phyloP scores from a whole-genome alignment of 2,888 invertebrate genomes.

The Dione vanillae region DNA sequence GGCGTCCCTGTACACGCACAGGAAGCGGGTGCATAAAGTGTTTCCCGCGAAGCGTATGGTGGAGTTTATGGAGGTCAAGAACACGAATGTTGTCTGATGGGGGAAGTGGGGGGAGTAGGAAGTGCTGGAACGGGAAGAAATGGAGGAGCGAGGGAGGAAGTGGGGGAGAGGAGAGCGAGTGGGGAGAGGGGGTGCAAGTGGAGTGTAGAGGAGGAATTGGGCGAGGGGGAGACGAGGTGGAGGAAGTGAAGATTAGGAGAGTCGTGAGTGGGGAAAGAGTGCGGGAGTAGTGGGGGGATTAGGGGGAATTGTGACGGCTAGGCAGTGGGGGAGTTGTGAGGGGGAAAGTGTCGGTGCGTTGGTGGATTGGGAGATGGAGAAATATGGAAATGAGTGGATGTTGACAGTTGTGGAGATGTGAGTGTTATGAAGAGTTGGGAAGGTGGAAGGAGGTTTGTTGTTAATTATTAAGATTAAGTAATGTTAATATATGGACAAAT shows the following conservation, averaged over 20 bases:
- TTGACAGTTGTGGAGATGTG: not conserved
- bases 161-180: too few relatives aligned
- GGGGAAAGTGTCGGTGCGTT: too few relatives aligned
- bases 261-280: too few relatives aligned
- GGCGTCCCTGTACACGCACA: conserved; percentile 75
- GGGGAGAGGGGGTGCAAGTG: too few relatives aligned
- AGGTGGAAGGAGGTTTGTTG: not conserved
- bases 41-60: conserved; percentile 63
- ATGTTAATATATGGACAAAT: not conserved
- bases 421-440: not conserved
- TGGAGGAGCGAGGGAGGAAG: too few relatives aligned
- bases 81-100: not conserved
- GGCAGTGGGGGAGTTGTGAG: too few relatives aligned
- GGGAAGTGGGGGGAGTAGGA: not conserved
- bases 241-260: too few relatives aligned
- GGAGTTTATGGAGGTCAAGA: conserved; percentile 65
- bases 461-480: not conserved
- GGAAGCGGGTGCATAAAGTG: conserved; percentile 73
- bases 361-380: not conserved
- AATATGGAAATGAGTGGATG: not conserved
- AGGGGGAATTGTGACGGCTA: too few relatives aligned
- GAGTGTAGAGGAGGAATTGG: too few relatives aligned
- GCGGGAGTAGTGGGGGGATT: too few relatives aligned
- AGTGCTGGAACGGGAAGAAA: not conserved
- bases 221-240: too few relatives aligned